Conservation (phyloP, 2,113 vertebrate species). For the Tonatia bakeri region DNA sequence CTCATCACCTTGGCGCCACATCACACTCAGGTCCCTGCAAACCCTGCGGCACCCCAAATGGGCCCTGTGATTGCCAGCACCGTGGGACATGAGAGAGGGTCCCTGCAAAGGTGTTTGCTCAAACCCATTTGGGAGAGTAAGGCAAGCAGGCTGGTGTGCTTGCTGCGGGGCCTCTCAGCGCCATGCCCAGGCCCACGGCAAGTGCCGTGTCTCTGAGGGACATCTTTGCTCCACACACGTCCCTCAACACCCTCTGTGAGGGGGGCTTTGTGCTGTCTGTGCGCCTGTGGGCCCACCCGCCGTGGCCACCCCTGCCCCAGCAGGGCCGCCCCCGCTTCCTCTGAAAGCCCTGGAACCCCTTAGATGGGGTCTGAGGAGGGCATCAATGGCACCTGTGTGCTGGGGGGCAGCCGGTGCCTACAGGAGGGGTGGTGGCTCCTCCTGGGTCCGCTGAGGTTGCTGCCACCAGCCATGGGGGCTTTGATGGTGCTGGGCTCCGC, state of each 20-base stretch:
- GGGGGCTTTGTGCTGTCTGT: no score
- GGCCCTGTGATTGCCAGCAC: fast-evolving
- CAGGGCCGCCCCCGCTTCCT: background rate
- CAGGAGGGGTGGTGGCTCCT: no score
- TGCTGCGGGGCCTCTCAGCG: no score
- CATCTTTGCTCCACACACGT: no score
- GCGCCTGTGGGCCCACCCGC: background rate
- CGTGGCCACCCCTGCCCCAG: fast-evolving
- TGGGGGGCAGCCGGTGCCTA: no score
- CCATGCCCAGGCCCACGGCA: background rate
- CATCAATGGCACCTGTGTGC: background rate
- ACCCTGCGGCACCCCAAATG: fast-evolving
- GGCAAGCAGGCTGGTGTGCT: no score
- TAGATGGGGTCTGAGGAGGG: fast-evolving
- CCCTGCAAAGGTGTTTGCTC: background rate
- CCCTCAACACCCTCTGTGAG: background rate
- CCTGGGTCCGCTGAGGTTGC: no score
- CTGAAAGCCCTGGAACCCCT: background rate
- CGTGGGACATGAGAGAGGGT: background rate
- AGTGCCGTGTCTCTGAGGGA: background rate
- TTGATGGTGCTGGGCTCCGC: background rate
- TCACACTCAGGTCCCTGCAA: no score
- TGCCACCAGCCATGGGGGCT: fast-evolving
- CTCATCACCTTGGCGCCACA: fast-evolving
- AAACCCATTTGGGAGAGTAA: background rate